Base-by-base conservation (phyloP, 2,888 invertebrate genomes). In the Stegophylla sp. region DNA sequence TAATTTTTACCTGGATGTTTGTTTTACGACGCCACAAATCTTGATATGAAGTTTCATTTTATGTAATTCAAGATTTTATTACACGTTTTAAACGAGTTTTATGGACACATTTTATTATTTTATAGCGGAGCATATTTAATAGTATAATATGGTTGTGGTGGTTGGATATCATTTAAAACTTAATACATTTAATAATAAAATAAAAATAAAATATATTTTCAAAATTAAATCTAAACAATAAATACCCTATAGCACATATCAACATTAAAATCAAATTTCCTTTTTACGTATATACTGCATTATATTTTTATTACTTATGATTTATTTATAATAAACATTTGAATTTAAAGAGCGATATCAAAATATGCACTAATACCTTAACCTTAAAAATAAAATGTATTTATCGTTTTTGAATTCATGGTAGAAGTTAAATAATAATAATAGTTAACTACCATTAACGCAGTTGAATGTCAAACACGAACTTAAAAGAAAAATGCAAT, bases 51-150 rank as follows among this genome's bases (percentile, higher is more conserved):
- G 5, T 74, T 51, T 74, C 17, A n/a, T 74, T 63, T 23, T 34
- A 75, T 48, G 75, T 51, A 23, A 64, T 26, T 75, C 63, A n/a
- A 43, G 51, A 64, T 64, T 75, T 75, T 75, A 75, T 64, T 75
- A 64, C 45, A 34, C 63, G 23, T 41, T 51, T 63, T 75, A 75
- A 64, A 75, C 75, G 23, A 64, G 75, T 75, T 73, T 61, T 73
- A 73, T 73, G 43, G 41, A 17, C 61, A 64, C 53, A n/a, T 64
- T 75, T 64, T 75, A 75, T 41, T 64, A 51, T 51, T 74, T 63
- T 64, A 75, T 17, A 12, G 20, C 17, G 4, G n/a, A 34, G 34
- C 7, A 10, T 43, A 23, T 10, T n/a, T 28, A 34, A 15, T 28
- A 28, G 15, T 26, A 13, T 59, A 28, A 26, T n/a, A n/a, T 64